A percentile compares a stretch with the other conserved stretches of the same genome.
These are phyloP conservation scores for Synergus umbraculus DNA, from an alignment of 2,888 invertebrate genomes.

Conservation along the genomic window DNA sequence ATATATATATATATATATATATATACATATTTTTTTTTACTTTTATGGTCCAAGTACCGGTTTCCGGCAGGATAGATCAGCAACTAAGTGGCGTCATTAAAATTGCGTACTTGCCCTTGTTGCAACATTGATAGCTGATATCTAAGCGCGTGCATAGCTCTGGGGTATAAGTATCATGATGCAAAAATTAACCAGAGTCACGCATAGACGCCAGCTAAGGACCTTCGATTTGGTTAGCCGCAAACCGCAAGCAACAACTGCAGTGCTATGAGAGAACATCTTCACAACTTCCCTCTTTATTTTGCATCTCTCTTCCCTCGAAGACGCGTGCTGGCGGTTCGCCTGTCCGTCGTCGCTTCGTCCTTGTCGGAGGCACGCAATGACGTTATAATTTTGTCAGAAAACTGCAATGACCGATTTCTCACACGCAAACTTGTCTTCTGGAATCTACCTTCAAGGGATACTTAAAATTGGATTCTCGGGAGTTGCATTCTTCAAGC, in stretches of 20 bases:
- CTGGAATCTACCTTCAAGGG: slow-evolving; percentile 7
- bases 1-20: too few species aligned
- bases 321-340: not conserved
- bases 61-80: too few species aligned
- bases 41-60: not conserved
- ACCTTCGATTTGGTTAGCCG: slow-evolving; percentile 54
- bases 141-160: not conserved
- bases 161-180: not conserved
- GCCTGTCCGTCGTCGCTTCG: slow-evolving; percentile 38
- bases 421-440: slow-evolving; percentile 14
- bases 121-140: not conserved
- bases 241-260: slow-evolving; percentile 52
- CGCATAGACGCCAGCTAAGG: slow-evolving; percentile 14
- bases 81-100: too few species aligned
- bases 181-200: not conserved
- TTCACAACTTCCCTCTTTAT: not conserved
- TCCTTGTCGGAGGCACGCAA: slow-evolving; percentile 45
- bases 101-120: not conserved
- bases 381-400: slow-evolving; percentile 47
- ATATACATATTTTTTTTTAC: too few species aligned
- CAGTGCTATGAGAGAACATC: not conserved
- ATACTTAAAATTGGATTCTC: not conserved
- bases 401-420: slow-evolving; percentile 32
- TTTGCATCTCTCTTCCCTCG: not conserved
- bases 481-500: not conserved